Evolutionary conservation across 2,797 vertebrate genomes (phyloP).

Genomic region (Poecilia velifera): DNA sequence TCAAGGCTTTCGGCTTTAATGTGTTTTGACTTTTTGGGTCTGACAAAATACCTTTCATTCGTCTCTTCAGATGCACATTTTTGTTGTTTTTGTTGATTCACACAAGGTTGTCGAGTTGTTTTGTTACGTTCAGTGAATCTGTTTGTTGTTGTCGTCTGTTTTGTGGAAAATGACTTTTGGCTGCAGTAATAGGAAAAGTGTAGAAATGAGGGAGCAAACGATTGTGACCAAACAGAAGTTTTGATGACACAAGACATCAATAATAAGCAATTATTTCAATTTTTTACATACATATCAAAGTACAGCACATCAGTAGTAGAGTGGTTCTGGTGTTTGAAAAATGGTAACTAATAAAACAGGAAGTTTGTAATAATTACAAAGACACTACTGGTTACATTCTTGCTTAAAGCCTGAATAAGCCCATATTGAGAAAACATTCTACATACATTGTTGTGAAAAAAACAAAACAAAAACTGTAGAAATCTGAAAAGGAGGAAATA

Average conservation of each 20-base stretch:
- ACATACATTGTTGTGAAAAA: neutral
- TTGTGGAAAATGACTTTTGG: neutral
- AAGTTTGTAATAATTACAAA: neutral
- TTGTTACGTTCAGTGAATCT: no score
- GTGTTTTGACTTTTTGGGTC: neutral
- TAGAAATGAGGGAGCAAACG: neutral
- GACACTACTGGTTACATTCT: neutral
- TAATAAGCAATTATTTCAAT: neutral
- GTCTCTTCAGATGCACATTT: neutral
- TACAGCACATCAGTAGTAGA: neutral
- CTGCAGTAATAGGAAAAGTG: neutral
- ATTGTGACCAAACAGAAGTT: neutral
- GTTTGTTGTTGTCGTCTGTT: no score
- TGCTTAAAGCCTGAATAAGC: neutral
- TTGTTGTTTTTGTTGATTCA: neutral
- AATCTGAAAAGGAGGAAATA: neutral
- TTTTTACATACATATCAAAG: neutral
- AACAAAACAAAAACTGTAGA: neutral
- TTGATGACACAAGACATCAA: neutral
- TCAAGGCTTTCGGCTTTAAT: neutral
- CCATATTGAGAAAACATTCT: neutral
- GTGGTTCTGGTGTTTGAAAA: neutral
- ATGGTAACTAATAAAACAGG: neutral
- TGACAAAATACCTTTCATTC: neutral
- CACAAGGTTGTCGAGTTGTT: neutral